Evolutionary conservation across 2,797 vertebrate species (phyloP), one percentile per base, ranked within the genome.

Genomic region (Danio kyathit): DNA sequence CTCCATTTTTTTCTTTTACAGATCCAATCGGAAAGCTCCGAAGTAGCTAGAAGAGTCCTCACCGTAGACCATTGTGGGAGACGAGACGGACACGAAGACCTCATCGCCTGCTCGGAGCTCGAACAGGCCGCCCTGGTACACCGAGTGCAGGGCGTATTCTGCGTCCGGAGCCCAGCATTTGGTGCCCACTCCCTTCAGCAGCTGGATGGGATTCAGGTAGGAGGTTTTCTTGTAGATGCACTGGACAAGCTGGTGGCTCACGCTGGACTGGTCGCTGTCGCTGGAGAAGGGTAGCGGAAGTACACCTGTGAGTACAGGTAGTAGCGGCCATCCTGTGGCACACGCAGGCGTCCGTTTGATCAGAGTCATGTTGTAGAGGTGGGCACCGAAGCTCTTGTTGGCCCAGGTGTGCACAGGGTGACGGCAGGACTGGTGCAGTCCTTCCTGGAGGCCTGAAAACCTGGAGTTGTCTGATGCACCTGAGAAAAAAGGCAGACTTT

Each of bases 91-190:
- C 59, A 97, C 94, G 0, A 97, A 97, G 84, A 97, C 92, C 90
- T 96, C 95, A 0, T 97, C 96, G 0, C 96, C 96, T 0, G 94
- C 95, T 19, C 91, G 89, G 78, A 97, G 93, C 85, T 97, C 95
- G 0, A 97, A 97, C n/a, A 97, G 93, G 0, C 96, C 96, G 0
- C 96, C 96, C 89, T 96, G 96, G 92, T 97, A 96, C 83, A 97
- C 94, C 0, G 96, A 95, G 52, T 97, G 95, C 6, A 97, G 95
- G 57, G 96, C 96, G 1, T 96, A 97, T 85, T 96, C 92, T 0
- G 95, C 96, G 1, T 95, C 94, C 0, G 95, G 95, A 0, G 96
- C 93, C 96, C 96, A 97, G 90, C 95, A 96, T 88, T 97, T 97
- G 71, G 96, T 97, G 77, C 95, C 95, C 1, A 96, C 95, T 0